A percentile compares a stretch with the other conserved stretches of the same genome.
phyloP scores from a whole-genome alignment of 2,797 vertebrate genomes.

The Syndactyla subalaris region DNA sequence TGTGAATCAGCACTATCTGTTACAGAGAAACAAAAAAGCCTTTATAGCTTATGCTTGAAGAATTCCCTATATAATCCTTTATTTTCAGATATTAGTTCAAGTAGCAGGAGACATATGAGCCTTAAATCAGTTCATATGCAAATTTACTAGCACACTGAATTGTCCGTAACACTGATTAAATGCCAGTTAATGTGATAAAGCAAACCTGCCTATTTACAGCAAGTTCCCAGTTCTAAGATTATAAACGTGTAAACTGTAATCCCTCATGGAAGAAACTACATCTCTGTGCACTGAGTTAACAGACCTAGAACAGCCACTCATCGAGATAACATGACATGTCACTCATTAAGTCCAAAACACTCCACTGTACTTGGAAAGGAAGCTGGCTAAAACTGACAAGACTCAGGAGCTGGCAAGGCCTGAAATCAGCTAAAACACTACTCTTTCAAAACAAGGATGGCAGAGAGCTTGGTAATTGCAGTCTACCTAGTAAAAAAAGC shows the following conservation, averaged over 20 bases:
- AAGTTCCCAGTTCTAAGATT: background rate
- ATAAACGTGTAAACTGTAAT: background rate
- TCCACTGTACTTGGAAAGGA: background rate
- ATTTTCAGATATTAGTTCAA: background rate
- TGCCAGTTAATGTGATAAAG: background rate
- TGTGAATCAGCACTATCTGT: slow-evolving; percentile 86
- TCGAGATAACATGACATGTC: background rate
- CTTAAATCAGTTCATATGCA: background rate
- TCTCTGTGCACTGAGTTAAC: background rate
- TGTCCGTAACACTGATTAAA: background rate
- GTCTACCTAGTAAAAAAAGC: background rate
- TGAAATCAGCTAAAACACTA: background rate
- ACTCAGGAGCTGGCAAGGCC: background rate
- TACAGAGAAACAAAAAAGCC: slow-evolving; percentile 20
- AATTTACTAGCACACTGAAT: background rate
- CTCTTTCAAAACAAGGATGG: background rate
- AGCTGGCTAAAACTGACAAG: background rate
- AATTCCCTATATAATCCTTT: background rate
- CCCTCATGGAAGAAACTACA: background rate
- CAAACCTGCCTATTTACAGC: background rate
- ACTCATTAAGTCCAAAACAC: background rate
- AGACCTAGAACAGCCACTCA: background rate
- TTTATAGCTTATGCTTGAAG: background rate
- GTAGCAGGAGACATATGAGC: background rate
- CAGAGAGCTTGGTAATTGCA: background rate